These are phyloP conservation scores for Papilio gigon DNA, from an alignment of 2,888 invertebrate genomes.

Conservation along the genomic window DNA sequence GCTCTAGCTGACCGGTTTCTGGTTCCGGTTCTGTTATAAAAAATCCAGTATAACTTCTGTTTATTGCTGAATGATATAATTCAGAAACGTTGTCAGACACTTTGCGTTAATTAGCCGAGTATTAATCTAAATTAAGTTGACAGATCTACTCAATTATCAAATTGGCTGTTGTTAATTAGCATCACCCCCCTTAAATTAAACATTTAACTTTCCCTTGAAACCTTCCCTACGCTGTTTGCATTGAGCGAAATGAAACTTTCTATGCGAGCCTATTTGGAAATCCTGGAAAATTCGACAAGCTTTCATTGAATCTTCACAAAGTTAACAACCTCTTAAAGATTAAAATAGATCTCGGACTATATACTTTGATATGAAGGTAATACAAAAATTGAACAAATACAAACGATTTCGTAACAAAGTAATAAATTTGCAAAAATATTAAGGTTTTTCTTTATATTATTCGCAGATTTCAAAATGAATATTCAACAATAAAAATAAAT, in stretches of 20 bases:
- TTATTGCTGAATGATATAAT: too few species aligned
- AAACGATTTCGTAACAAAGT: too few species aligned
- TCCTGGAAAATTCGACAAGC: background rate
- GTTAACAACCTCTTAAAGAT: background rate
- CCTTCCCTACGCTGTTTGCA: conserved; percentile 19
- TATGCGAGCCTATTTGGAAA: background rate
- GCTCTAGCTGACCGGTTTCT: too few species aligned
- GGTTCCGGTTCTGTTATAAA: too few species aligned
- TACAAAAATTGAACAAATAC: background rate
- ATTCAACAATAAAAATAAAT: background rate
- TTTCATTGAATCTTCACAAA: background rate
- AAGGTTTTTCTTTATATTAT: too few species aligned
- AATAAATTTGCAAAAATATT: too few species aligned
- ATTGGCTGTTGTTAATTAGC: conserved; percentile 1
- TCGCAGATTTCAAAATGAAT: background rate
- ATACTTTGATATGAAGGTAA: background rate
- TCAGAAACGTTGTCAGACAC: too few species aligned
- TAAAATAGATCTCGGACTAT: background rate
- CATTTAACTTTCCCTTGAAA: conserved; percentile 7
- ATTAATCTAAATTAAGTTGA: conserved; percentile 10
- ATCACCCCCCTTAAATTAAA: conserved; percentile 17
- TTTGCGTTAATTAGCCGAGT: background rate
- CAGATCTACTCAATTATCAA: conserved; percentile 16
- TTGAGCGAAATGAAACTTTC: conserved; percentile 8
- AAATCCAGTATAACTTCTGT: too few species aligned